Evolutionary conservation across 1,140 invertebrate species (phyloP).

Genomic region (Drosophila nigrodunni): DNA sequence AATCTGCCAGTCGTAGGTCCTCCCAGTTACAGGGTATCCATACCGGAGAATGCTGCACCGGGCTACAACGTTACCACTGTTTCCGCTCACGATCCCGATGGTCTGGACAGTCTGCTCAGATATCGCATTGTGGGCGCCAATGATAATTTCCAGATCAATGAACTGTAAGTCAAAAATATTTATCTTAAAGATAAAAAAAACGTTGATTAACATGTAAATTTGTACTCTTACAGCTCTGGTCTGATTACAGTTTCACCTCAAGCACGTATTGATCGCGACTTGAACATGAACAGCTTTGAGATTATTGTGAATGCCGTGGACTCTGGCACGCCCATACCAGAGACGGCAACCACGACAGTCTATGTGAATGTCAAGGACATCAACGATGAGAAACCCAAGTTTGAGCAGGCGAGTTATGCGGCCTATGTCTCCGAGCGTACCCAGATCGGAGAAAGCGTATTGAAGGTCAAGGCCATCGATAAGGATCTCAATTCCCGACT

Average conservation of each 20-base stretch:
- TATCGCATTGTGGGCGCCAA: conserved; percentile 91
- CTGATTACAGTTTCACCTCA: conserved; percentile 90
- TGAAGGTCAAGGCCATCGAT: conserved; percentile 89
- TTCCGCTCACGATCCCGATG: conserved; percentile 91
- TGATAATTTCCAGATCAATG: conserved; percentile 92
- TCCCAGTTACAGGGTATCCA: conserved; percentile 88
- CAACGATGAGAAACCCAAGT: conserved; percentile 93
- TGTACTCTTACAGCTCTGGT: conserved; percentile 86
- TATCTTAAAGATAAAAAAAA: no score
- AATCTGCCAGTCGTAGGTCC: conserved; percentile 86
- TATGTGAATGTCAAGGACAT: conserved; percentile 91
- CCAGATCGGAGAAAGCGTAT: conserved; percentile 87
- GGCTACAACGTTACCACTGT: conserved; percentile 90
- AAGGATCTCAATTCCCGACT: conserved; percentile 89
- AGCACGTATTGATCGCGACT: conserved; percentile 90
- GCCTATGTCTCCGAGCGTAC: conserved; percentile 90
- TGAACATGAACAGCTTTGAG: conserved; percentile 88
- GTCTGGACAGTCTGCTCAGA: conserved; percentile 88
- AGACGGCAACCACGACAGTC: conserved; percentile 91
- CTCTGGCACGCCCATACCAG: conserved; percentile 89
- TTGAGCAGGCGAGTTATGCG: conserved; percentile 88
- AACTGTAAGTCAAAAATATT: conserved; percentile 86
- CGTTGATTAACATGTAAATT: background rate
- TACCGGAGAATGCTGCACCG: conserved; percentile 89
- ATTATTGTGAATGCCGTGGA: conserved; percentile 91